A percentile compares a stretch with the other conserved stretches of the same genome.
Evolutionary conservation across 1,140 invertebrate species (phyloP).

Genomic region (Eumeta japonica): DNA sequence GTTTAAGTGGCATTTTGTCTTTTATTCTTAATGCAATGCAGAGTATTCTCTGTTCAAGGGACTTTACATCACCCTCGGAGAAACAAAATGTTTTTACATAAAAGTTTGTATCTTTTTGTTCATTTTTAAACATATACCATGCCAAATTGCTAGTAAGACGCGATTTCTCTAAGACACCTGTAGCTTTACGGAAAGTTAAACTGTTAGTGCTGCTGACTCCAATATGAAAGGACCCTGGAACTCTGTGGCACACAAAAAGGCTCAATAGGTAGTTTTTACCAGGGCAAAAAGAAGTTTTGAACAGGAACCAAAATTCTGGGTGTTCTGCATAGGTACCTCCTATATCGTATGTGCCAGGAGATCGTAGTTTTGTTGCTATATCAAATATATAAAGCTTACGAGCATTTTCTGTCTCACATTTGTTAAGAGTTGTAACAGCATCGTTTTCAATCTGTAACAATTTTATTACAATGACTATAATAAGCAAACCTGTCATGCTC

Average conservation of each 20-base stretch:
- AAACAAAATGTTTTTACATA: conserved; percentile 30
- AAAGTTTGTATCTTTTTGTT: conserved; percentile 10
- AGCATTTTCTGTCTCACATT: conserved; percentile 23
- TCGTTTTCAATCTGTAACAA: too few species aligned
- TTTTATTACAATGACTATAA: too few species aligned
- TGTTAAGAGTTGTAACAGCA: conserved; percentile 21
- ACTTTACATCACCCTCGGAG: conserved; percentile 10
- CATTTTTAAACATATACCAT: conserved; percentile 21
- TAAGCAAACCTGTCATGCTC: too few species aligned
- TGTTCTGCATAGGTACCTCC: conserved; percentile 27
- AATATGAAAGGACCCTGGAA: conserved; percentile 21
- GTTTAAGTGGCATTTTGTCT: conserved; percentile 11
- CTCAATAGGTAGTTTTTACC: conserved; percentile 26
- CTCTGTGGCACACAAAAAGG: conserved; percentile 32
- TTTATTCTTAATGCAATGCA: conserved; percentile 26
- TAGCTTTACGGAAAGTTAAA: conserved; percentile 9
- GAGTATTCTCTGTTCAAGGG: conserved; percentile 11
- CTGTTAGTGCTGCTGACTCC: conserved; percentile 21
- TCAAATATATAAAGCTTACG: conserved; percentile 29
- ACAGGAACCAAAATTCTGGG: conserved; percentile 37
- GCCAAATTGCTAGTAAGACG: conserved; percentile 12
- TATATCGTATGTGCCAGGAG: conserved; percentile 27
- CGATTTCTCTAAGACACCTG: neutral
- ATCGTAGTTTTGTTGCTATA: conserved; percentile 20
- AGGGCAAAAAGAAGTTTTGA: conserved; percentile 21